These are phyloP conservation scores for Caradrina clavipalpis DNA, from an alignment of 2,888 invertebrate genomes.

Conservation along the genomic window DNA sequence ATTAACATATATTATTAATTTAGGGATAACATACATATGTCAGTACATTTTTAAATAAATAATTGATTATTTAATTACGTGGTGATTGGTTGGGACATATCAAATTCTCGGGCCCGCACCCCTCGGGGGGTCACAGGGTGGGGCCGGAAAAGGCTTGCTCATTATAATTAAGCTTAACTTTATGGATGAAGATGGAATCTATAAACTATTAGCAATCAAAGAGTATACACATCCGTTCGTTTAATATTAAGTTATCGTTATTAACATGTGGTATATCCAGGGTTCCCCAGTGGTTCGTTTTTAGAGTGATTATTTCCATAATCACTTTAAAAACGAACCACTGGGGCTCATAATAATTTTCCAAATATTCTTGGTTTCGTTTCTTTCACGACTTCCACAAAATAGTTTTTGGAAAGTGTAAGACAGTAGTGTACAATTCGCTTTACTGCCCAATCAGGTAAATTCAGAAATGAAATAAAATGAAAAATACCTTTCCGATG, in stretches of 20 bases:
- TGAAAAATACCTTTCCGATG: too few relatives aligned
- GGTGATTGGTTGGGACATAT: constrained; percentile 15
- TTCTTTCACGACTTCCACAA: too few relatives aligned
- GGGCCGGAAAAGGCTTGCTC: constrained; percentile 4
- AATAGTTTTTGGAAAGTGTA: too few relatives aligned
- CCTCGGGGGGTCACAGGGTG: constrained; percentile 32
- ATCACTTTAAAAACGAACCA: neutral
- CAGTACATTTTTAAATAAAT: constrained; percentile 31
- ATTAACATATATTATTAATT: constrained; percentile 54
- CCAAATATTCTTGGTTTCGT: neutral
- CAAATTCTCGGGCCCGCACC: constrained; percentile 1
- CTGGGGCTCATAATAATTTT: too few relatives aligned
- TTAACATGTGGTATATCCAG: neutral
- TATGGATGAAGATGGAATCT: neutral
- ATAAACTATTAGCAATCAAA: neutral
- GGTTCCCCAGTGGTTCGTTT: too few relatives aligned
- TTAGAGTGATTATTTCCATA: too few relatives aligned
- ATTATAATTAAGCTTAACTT: constrained; percentile 1
- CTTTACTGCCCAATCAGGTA: too few relatives aligned
- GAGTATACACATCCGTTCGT: neutral
- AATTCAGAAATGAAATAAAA: too few relatives aligned
- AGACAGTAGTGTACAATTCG: neutral
- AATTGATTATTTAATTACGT: constrained; percentile 48
- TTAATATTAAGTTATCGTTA: too few relatives aligned
- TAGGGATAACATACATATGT: constrained; percentile 29